A percentile compares a stretch with the other conserved stretches of the same genome.
Conservation (phyloP, 92 coral and sea anemone species). For the Muricea muricata region DNA sequence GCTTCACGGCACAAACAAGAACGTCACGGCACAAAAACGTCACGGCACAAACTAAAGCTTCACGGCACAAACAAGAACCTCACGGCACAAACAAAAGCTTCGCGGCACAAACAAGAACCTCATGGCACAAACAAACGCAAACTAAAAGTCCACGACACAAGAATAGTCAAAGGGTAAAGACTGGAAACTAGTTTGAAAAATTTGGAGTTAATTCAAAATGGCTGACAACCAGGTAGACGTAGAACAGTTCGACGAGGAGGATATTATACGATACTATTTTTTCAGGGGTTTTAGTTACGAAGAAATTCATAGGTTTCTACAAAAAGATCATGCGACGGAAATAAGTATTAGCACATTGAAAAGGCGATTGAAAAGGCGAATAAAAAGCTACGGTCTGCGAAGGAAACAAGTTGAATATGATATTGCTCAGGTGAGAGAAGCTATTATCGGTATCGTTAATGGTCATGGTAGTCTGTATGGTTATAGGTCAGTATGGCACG, state of each 20-base stretch:
- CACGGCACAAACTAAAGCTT: neutral
- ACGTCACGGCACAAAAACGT: neutral
- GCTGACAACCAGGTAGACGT: neutral
- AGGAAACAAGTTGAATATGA: too few relatives aligned
- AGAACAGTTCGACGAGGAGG: neutral
- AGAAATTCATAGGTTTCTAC: conserved; percentile 34
- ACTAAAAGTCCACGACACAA: neutral
- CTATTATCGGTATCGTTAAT: too few relatives aligned
- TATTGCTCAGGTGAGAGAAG: neutral
- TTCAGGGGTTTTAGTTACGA: neutral
- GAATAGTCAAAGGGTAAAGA: neutral
- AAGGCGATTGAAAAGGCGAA: conserved; percentile 21
- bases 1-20: neutral
- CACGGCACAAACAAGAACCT: neutral
- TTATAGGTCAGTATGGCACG: too few relatives aligned
- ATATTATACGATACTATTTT: neutral
- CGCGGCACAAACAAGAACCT: neutral
- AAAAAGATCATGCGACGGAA: conserved; percentile 29
- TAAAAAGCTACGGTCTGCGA: conserved; percentile 21
- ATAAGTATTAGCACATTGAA: conserved; percentile 40
- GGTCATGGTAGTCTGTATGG: too few relatives aligned
- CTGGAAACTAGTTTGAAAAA: neutral
- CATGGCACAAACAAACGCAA: neutral
- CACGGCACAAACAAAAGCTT: neutral
- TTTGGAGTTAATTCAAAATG: neutral